Evolutionary conservation across 35 echinoderm and acorn worm species (phyloP), one percentile per base, ranked within the genome.

Genomic region (Diadema setosum): DNA sequence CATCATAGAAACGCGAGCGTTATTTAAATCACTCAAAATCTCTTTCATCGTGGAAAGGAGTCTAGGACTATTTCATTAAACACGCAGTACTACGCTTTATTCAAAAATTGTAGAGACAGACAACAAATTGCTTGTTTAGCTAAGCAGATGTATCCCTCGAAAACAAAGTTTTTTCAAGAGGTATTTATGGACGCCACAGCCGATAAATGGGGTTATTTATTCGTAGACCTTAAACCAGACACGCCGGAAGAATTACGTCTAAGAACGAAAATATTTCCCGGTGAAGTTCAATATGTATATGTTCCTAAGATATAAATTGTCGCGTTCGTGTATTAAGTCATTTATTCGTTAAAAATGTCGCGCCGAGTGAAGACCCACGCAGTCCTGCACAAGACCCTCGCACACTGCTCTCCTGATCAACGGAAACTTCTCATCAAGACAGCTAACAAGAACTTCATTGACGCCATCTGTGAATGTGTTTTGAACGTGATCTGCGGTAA

Each of bases 41-140:
- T 94, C 44, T 94, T 95, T 87, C 83, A 87, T n/a, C 87, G 86
- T 42, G 87, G 87, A 16, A 74, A 83, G 34, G 83, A 91, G 16
- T 86, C 44, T 17, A 52, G 93, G 42, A 91, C 93, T 25, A 87
- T 95, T 11, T 87, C 83, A 41, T 40, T 95, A 16, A 95, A 95
- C 80, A 18, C 70, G 23, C 88, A 95, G 43, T 95, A 95, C 75
- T 58, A 85, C 32, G 84, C 87, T 21, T 37, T 95, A 5, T 95
- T 95, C 73, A 95, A 95, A 91, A 95, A 91, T 42, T 84, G 75
- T 3, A 78, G 93, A 33, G 93, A 95, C 73, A 61, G 52, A 83
- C 84, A 84, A 43, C 89, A 87, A 70, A 81, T 85, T 41, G n/a
- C 29, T 18, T 65, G 87, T 81, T 46, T 94, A 12, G 92, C 81